phyloP scores from a whole-genome alignment of 2,113 vertebrate genomes.

The Pimephales promelas region DNA sequence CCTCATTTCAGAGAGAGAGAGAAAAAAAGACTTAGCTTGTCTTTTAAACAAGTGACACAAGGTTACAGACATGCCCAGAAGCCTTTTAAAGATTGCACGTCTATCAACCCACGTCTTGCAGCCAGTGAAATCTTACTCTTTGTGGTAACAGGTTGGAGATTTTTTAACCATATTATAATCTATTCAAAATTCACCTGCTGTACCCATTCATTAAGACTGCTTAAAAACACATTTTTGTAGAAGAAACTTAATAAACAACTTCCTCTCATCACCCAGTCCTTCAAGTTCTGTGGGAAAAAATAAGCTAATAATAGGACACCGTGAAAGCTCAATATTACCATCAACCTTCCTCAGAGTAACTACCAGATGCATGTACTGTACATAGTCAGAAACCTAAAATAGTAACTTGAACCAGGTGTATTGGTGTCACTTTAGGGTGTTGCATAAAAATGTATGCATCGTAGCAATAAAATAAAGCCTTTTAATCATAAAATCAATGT shows the following conservation, averaged over 20 bases:
- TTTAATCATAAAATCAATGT: background rate
- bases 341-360: background rate
- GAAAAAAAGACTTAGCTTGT: background rate
- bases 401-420: background rate
- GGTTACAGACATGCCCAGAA: background rate
- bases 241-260: conserved; percentile 45
- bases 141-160: background rate
- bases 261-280: conserved; percentile 28
- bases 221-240: conserved; percentile 25
- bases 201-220: background rate
- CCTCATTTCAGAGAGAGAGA: background rate
- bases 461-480: background rate
- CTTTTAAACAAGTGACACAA: background rate
- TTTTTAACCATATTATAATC: background rate
- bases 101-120: too few species aligned
- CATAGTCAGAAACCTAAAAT: background rate
- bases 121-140: background rate
- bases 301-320: conserved; percentile 26
- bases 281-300: conserved; percentile 49
- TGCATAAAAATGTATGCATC: background rate
- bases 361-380: background rate
- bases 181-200: background rate
- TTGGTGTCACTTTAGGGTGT: conserved; percentile 3
- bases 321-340: conserved; percentile 23
- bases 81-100: background rate